A percentile compares a stretch with the other conserved stretches of the same genome.
phyloP scores from a whole-genome alignment of 1,140 invertebrate species.

The Acyrthosiphon pisum region DNA sequence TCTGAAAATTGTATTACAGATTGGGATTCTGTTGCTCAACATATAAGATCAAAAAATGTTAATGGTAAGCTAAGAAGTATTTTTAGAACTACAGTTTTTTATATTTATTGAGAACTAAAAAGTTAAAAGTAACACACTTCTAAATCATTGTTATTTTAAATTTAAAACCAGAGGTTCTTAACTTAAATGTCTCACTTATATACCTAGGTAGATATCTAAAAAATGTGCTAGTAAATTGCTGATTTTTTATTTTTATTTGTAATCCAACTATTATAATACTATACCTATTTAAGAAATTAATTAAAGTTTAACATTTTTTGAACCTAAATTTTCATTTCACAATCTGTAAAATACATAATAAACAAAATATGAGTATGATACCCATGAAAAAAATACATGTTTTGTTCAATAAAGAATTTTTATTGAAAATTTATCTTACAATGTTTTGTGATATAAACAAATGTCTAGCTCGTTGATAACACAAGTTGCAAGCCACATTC shows the following conservation, averaged over 20 bases:
- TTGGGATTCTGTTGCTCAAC: background rate
- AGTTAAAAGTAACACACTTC: background rate
- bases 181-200: background rate
- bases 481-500: too few relatives aligned
- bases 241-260: too few relatives aligned
- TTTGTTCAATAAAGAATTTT: background rate
- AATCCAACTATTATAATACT: too few relatives aligned
- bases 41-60: constrained; percentile 25
- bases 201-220: background rate
- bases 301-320: background rate
- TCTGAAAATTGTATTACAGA: constrained; percentile 7
- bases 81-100: background rate
- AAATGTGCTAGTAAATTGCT: background rate
- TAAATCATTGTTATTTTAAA: background rate
- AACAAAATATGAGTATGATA: background rate
- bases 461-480: background rate
- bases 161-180: background rate
- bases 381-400: background rate
- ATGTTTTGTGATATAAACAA: background rate
- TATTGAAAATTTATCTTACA: background rate
- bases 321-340: background rate
- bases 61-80: background rate
- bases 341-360: background rate
- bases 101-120: background rate
- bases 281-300: background rate